Percentiles rank a stretch among this genome's conserved stretches.
phyloP scores from a whole-genome alignment of 2,797 vertebrate species.

The Liasis olivaceus region DNA sequence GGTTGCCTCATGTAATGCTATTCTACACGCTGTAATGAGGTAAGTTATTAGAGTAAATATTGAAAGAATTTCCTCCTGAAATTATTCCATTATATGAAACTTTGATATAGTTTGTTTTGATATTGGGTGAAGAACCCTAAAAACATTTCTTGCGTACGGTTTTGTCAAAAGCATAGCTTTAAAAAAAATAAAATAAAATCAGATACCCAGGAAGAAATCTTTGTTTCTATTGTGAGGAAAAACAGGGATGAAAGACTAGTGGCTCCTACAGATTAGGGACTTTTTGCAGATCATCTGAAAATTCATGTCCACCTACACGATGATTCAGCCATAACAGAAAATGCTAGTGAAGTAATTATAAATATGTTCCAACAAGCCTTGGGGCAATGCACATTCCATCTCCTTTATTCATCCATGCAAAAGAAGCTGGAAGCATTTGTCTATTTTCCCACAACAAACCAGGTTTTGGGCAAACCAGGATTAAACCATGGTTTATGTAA shows the following conservation, averaged over 20 bases:
- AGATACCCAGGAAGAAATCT: background rate
- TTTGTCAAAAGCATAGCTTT: background rate
- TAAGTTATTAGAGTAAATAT: background rate
- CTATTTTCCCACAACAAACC: background rate
- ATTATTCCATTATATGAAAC: background rate
- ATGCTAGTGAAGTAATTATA: background rate
- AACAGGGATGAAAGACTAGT: background rate
- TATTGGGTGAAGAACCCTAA: background rate
- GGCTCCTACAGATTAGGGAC: background rate
- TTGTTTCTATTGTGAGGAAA: background rate
- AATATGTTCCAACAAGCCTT: background rate
- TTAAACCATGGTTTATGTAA: background rate
- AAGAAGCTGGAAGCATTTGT: background rate
- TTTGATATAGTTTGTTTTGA: background rate
- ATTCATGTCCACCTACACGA: background rate
- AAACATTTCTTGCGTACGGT: background rate
- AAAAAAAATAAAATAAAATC: background rate
- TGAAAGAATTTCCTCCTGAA: background rate
- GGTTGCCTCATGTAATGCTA: background rate
- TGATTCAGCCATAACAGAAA: background rate
- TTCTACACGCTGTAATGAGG: background rate
- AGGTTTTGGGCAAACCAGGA: background rate
- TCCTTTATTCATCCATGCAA: background rate
- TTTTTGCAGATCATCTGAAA: background rate
- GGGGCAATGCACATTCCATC: too few species aligned